phyloP scores from a whole-genome alignment of 2,888 invertebrate species.

The Trachelus stipa region DNA sequence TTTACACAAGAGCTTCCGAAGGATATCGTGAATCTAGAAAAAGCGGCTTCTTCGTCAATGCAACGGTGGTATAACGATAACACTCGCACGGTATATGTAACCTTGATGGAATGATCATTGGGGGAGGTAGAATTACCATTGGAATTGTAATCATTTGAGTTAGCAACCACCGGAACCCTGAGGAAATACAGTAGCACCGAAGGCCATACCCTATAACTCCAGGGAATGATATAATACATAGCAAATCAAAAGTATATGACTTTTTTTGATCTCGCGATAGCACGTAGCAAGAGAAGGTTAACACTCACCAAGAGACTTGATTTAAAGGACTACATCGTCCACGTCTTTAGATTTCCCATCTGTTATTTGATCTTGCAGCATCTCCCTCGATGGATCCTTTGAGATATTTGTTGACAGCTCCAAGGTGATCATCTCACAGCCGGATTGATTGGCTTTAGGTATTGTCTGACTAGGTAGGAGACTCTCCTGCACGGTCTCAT shows the following conservation, averaged over 20 bases:
- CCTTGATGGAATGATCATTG: background rate
- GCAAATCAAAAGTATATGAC: background rate
- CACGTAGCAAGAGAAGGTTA: background rate
- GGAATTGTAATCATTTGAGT: background rate
- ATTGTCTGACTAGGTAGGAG: slow-evolving; percentile 67
- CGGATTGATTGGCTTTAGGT: slow-evolving; percentile 44
- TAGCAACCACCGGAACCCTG: background rate
- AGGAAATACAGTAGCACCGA: background rate
- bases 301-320: background rate
- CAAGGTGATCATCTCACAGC: slow-evolving; percentile 54
- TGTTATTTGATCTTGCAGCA: slow-evolving; percentile 16
- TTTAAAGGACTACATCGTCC: background rate
- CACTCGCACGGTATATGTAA: background rate
- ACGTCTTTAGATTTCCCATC: background rate
- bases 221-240: background rate
- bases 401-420: slow-evolving; percentile 45
- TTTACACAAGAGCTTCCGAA: background rate
- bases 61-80: background rate
- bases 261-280: background rate
- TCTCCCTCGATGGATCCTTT: slow-evolving; percentile 25
- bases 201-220: background rate
- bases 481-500: slow-evolving; percentile 79
- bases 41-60: background rate
- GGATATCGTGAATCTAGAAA: background rate
- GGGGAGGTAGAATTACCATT: background rate